These are phyloP conservation scores for Molossus molossus DNA, from an alignment of 2,797 vertebrate species.

Conservation along the genomic window DNA sequence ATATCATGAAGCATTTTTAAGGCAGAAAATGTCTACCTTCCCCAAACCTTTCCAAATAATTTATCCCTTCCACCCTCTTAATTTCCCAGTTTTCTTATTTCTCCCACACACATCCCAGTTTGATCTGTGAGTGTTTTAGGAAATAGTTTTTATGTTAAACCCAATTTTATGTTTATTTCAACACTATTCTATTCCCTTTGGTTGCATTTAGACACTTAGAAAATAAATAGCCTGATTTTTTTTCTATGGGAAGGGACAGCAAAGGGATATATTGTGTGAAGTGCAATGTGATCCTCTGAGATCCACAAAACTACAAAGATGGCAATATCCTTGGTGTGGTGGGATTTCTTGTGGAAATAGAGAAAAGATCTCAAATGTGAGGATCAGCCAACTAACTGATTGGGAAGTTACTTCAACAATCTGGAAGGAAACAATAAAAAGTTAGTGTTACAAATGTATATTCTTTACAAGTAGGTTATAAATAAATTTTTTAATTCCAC, in stretches of 20 bases:
- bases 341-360: slow-evolving; percentile 40
- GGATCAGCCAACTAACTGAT: background rate
- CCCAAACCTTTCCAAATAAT: background rate
- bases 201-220: background rate
- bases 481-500: background rate
- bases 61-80: background rate
- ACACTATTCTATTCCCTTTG: background rate
- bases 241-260: background rate
- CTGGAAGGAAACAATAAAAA: background rate
- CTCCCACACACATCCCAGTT: background rate
- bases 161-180: background rate
- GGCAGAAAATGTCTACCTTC: background rate
- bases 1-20: background rate
- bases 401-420: background rate
- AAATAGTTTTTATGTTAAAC: background rate
- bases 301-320: background rate
- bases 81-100: background rate
- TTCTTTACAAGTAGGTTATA: background rate
- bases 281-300: background rate
- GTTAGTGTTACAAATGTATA: background rate
- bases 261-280: background rate
- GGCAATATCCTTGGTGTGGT: background rate
- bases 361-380: background rate
- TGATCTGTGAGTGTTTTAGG: background rate
- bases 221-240: slow-evolving; percentile 28